phyloP scores from a whole-genome alignment of 1,140 invertebrate genomes.

The Leptinotarsa lineolata region DNA sequence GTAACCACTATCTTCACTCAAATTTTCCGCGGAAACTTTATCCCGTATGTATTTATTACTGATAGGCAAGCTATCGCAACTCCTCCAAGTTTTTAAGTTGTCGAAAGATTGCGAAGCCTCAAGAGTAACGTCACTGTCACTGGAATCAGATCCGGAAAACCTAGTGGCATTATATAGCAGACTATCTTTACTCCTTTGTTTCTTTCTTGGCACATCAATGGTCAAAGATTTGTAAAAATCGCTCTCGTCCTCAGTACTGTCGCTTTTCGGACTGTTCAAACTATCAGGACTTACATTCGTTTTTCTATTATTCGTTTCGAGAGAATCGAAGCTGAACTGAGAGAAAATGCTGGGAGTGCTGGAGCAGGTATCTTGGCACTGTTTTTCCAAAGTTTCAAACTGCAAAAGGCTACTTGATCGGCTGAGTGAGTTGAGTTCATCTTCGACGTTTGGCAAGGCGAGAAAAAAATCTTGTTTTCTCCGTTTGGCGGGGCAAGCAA shows the following conservation, averaged over 20 bases:
- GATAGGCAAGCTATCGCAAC: conserved; percentile 58
- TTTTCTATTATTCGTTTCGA: conserved; percentile 57
- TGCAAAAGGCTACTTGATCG: conserved; percentile 78
- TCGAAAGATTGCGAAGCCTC: conserved; percentile 45
- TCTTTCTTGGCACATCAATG: conserved; percentile 41
- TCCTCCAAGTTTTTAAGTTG: conserved; percentile 58
- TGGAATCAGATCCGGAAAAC: conserved; percentile 43
- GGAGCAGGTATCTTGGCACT: conserved; percentile 60
- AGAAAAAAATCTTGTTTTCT: conserved; percentile 62
- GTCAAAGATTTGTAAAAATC: conserved; percentile 50
- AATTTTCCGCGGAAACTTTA: conserved; percentile 70
- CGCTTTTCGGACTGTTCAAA: conserved; percentile 52
- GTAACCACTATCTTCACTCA: conserved; percentile 77
- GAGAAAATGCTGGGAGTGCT: conserved; percentile 58
- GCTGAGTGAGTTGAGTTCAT: conserved; percentile 63
- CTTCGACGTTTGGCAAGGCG: conserved; percentile 55
- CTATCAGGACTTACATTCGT: conserved; percentile 60
- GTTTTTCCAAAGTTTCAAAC: conserved; percentile 78
- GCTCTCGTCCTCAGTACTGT: conserved; percentile 32
- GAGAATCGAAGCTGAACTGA: conserved; percentile 63
- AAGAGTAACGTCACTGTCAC: conserved; percentile 50
- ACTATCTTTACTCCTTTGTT: conserved; percentile 35
- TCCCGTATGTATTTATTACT: conserved; percentile 47
- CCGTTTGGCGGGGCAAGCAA: conserved; percentile 78
- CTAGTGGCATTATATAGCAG: conserved; percentile 38